Evolutionary conservation across 30 jellyfish, hydroid and myxozoan species (phyloP).

Genomic region (Aurelia sp.): DNA sequence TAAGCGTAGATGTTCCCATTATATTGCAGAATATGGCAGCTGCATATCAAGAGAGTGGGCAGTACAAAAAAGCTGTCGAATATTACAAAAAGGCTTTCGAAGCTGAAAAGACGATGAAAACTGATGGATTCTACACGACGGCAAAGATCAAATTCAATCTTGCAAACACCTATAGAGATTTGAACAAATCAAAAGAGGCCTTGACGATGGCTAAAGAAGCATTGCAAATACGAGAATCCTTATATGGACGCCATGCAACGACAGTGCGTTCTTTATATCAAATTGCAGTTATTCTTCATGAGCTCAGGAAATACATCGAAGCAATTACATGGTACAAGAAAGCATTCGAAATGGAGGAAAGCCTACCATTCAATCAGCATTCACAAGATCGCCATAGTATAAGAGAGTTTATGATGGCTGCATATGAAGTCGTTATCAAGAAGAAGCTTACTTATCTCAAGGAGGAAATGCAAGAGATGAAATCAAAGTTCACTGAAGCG

Average conservation of each 20-base stretch:
- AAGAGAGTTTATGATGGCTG: conserved; percentile 3
- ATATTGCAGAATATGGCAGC: conserved; percentile 35
- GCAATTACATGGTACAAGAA: conserved; percentile 30
- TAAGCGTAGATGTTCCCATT: not conserved
- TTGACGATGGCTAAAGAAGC: conserved; percentile 6
- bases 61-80: conserved; percentile 30
- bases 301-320: conserved; percentile 5
- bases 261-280: conserved; percentile 28
- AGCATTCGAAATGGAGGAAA: conserved; percentile 40
- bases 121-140: conserved; percentile 14
- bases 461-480: conserved; percentile 11
- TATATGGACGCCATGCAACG: not conserved
- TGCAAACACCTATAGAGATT: conserved; percentile 41
- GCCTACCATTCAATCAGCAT: not conserved
- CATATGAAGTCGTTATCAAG: conserved; percentile 10
- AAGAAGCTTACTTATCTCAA: conserved; percentile 6
- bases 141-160: conserved; percentile 24
- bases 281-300: conserved; percentile 31
- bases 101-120: conserved; percentile 9
- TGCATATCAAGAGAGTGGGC: conserved; percentile 12
- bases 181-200: conserved; percentile 11
- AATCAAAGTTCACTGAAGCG: not conserved
- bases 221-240: not conserved
- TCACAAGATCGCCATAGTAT: conserved; percentile 19
- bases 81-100: conserved; percentile 24